These are phyloP conservation scores for Drosophila orena DNA, from an alignment of 1,140 invertebrate genomes.

Conservation along the genomic window DNA sequence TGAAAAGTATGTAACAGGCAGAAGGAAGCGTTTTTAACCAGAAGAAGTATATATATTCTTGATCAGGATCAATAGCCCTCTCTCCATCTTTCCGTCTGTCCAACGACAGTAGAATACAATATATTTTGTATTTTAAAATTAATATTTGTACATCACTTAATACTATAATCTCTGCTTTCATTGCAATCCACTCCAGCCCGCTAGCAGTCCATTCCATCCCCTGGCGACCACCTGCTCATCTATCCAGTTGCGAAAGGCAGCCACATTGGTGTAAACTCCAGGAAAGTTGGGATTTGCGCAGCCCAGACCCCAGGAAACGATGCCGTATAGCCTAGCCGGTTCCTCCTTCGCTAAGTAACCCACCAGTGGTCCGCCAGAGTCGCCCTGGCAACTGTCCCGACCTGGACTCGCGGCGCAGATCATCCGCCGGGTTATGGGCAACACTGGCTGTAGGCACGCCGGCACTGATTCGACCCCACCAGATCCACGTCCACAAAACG, in stretches of 20 bases:
- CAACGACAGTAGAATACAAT: no score
- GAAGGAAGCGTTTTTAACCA: no score
- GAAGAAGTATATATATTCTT: no score
- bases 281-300: conserved; percentile 86
- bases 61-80: no score
- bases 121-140: no score
- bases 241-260: conserved; percentile 70
- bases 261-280: conserved; percentile 85
- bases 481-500: conserved; percentile 65
- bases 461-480: conserved; percentile 46
- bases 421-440: conserved; percentile 72
- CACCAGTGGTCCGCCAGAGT: conserved; percentile 77
- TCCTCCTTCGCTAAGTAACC: conserved; percentile 55
- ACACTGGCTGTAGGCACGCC: conserved; percentile 57
- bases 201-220: conserved; percentile 58
- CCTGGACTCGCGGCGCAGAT: conserved; percentile 71
- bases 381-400: conserved; percentile 75
- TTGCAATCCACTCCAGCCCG: conserved; percentile 63
- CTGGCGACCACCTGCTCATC: conserved; percentile 65
- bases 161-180: not conserved
- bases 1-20: no score
- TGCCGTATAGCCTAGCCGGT: conserved; percentile 85
- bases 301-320: conserved; percentile 84
- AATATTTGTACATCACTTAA: not conserved
- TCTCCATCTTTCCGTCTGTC: no score